Base-by-base conservation (phyloP, 2,797 vertebrate genomes). In the Oreochromis grahami region DNA sequence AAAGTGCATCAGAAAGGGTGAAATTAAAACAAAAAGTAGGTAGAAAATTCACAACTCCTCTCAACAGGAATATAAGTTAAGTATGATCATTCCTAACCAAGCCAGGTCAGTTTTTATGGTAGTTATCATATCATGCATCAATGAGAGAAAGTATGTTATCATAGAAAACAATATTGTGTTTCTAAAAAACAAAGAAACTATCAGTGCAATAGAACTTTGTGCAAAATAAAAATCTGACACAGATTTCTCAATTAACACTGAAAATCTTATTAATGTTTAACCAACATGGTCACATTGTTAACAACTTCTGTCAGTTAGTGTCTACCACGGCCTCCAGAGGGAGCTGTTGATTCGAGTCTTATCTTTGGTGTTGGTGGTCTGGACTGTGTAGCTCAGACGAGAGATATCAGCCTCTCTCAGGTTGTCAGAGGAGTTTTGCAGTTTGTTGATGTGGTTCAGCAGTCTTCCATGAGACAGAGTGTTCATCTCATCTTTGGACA, bases 361-460 rank as follows among this genome's bases (percentile, higher is more conserved):
- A n/a, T 74, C 70, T 74, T 74, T 74, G 7, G 7, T 74, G 17
- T 8, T 5, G 45, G 3, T 13, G 3, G 7, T 74, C 26, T 74
- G 43, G 70, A n/a, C 26, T 74, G 26, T 50, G 45, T 12, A 13
- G 45, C 45, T 74, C 26, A 74, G 84, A 12, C 8, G 79, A 84
- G 79, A 86, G 78, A 88, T 88, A 79, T 83, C 79, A 38, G 52
- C 77, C 80, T 89, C 85, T 82, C 19, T 84, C 63, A 77, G 83
- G 6, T 87, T 29, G 1, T 89, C 84, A 87, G 77, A 90, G 72
- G 87, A 92, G 60, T 76, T 82, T 68, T 87, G 84, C 68, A 72
- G 81, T 45, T 83, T 89, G 82, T 91, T 87, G 82, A 93, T 65
- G 86, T 90, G 80, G 52, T 82, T 87, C 88, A 94, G 74, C 58